Evolutionary conservation across 2,113 vertebrate genomes (phyloP).

Genomic region (Anseranas semipalmata): DNA sequence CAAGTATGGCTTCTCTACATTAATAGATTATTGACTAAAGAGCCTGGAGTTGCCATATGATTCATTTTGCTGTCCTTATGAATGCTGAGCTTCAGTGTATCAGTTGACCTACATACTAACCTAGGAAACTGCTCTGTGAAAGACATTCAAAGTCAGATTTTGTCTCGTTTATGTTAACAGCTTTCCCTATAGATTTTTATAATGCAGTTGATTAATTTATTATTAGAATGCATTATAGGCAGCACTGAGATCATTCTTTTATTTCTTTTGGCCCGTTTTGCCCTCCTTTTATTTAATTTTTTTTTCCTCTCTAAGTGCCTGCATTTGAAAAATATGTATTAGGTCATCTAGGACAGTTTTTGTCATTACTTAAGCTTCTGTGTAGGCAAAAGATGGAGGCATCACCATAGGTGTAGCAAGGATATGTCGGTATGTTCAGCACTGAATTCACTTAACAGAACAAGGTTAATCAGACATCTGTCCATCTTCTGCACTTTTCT

Average conservation of each 20-base stretch:
- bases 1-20: neutral
- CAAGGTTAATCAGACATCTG: neutral
- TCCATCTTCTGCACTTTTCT: neutral
- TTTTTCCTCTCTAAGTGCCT: neutral
- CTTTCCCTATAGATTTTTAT: slow-evolving; percentile 48
- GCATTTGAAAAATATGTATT: neutral
- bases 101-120: slow-evolving; percentile 52
- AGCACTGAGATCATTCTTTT: neutral
- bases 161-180: neutral
- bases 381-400: neutral
- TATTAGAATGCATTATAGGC: neutral
- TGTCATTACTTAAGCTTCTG: neutral
- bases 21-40: slow-evolving; percentile 49
- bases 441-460: neutral
- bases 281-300: slow-evolving; percentile 13
- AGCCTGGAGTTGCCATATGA: slow-evolving; percentile 1
- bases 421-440: accelerated
- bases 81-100: neutral
- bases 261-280: slow-evolving; percentile 22
- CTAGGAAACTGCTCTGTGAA: slow-evolving; percentile 18
- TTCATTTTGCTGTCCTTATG: slow-evolving; percentile 42
- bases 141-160: slow-evolving; percentile 56
- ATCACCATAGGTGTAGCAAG: accelerated
- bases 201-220: slow-evolving; percentile 43
- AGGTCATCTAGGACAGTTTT: neutral